Base-by-base conservation (phyloP, 2,888 invertebrate species). In the Cataglyphis altisquamis region DNA sequence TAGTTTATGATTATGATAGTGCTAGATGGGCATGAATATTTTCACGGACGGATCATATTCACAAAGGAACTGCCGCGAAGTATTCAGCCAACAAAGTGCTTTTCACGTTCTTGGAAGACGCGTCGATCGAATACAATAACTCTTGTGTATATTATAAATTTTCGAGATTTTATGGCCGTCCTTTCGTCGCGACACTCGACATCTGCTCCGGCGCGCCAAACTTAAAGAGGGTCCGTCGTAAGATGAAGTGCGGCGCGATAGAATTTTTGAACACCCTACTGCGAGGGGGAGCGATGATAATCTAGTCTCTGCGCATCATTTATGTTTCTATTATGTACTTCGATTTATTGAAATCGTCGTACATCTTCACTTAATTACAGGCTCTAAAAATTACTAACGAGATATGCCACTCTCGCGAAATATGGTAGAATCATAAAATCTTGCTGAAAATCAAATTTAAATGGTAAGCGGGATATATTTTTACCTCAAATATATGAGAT, bases 201-300 rank as follows among this genome's bases (percentile, higher is more conserved):
- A 78, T 64, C 78, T 72, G 80, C 55, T 77, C 80, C 21, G n/a
- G 36, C 25, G 82, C 70, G 48, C 77, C 66, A 78, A 48, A 62
- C 63, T 86, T 77, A 75, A 72, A 86, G 68, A 48, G 70, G 73
- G 60, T 15, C n/a, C 67, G 60, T 73, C 39, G 72, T 78, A 74
- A 87, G 83, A 87, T 83, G 81, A 84, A 86, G 84, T 73, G 80
- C 62, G 73, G 29, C 45, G 41, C 73, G 63, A 85, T 80, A 85
- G 87, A 89, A 89, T 86, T 89, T 86, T 60, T 67, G 67, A 77
- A 84, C 67, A 68, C 67, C 89, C 87, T 72, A 86, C 86, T 87
- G 86, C 48, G 87, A 87, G 68, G 60, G 82, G 70, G 55, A 78
- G 67, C 74, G 63, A 81, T 73, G 62, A 85, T 82, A 85, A 84